phyloP scores from a whole-genome alignment of 2,888 invertebrate genomes.

The Diplazon laetatorius region DNA sequence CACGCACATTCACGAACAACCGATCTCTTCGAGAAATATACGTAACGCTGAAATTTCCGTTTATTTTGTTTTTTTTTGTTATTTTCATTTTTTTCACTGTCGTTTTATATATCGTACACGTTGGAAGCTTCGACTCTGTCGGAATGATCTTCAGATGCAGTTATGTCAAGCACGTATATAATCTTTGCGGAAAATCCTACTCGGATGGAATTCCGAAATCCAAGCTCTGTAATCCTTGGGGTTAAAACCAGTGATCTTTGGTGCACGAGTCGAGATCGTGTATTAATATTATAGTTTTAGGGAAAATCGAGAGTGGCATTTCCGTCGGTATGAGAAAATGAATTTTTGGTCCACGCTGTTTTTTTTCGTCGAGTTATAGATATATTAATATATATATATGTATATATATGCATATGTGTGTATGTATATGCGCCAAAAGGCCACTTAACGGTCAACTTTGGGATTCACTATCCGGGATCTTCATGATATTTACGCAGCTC shows the following conservation, averaged over 20 bases:
- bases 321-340: slow-evolving; percentile 53
- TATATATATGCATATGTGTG: too few relatives aligned
- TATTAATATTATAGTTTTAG: slow-evolving; percentile 19
- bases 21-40: not conserved
- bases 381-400: too few relatives aligned
- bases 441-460: too few relatives aligned
- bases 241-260: slow-evolving; percentile 14
- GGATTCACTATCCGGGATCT: too few relatives aligned
- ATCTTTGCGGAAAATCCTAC: slow-evolving; percentile 43
- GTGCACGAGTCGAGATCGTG: slow-evolving; percentile 7
- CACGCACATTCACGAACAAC: not conserved
- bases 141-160: slow-evolving; percentile 44
- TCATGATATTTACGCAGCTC: too few relatives aligned
- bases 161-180: slow-evolving; percentile 47
- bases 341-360: not conserved
- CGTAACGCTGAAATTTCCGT: slow-evolving; percentile 20
- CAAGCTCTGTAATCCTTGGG: slow-evolving; percentile 39
- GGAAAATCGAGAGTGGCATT: slow-evolving; percentile 48
- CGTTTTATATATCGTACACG: not conserved
- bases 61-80: not conserved
- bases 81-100: slow-evolving; percentile 10
- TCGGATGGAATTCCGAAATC: slow-evolving; percentile 14
- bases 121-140: slow-evolving; percentile 33
- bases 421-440: too few relatives aligned
- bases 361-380: slow-evolving; percentile 13